Percentiles rank a stretch among this genome's conserved stretches.
Evolutionary conservation across 2,113 vertebrate species (phyloP).

Genomic region (Ancistrus triradiatus): DNA sequence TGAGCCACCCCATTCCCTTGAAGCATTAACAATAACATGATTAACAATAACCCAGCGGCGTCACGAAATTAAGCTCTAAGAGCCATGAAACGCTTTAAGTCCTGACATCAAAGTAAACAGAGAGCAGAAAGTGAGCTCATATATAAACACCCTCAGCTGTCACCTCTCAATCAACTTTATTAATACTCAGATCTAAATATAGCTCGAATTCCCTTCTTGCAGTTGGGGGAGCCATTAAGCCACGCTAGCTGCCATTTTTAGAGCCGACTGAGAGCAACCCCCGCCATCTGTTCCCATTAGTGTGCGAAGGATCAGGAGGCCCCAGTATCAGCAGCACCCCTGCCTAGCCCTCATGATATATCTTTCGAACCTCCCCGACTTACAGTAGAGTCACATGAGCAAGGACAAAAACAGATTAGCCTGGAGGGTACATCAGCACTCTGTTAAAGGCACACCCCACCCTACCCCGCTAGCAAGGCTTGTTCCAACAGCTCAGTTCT

Average conservation of each 20-base stretch:
- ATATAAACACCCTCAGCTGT: conserved; percentile 49
- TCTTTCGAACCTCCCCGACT: neutral
- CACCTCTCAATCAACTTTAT: conserved; percentile 52
- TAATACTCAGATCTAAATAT: conserved; percentile 57
- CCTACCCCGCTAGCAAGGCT: conserved; percentile 26
- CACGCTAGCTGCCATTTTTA: conserved; percentile 51
- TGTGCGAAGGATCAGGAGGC: neutral
- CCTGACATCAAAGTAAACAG: too few species aligned
- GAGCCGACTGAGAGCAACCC: conserved; percentile 36
- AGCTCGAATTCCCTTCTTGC: conserved; percentile 48
- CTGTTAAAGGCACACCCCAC: conserved; percentile 27
- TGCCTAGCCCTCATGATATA: conserved; percentile 23
- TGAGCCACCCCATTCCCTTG: too few species aligned
- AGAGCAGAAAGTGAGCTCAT: conserved; percentile 1
- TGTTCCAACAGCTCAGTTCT: conserved; percentile 46
- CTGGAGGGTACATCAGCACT: conserved; percentile 15
- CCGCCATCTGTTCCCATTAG: conserved; percentile 59
- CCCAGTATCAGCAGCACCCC: neutral
- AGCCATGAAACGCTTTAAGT: too few species aligned
- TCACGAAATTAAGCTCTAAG: too few species aligned
- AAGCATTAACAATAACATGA: too few species aligned
- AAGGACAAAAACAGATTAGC: conserved; percentile 28
- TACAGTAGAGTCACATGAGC: conserved; percentile 9
- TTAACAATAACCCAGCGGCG: too few species aligned
- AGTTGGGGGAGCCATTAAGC: conserved; percentile 55